Base-by-base conservation (phyloP, 2,113 vertebrate species). In the Nothobranchius kuhntae region DNA sequence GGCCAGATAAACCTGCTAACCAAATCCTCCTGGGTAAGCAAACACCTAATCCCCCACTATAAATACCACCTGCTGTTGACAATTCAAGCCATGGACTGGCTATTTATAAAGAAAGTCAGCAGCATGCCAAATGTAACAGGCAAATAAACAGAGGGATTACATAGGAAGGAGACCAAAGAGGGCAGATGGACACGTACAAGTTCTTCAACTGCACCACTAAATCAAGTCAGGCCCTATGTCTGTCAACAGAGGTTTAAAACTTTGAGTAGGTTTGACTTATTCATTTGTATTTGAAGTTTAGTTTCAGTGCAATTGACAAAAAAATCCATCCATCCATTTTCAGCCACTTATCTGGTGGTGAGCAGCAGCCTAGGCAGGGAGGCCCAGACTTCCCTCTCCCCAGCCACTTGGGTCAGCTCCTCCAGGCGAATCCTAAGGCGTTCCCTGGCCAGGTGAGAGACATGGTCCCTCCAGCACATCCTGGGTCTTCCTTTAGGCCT, bases 1-100 rank as follows among this genome's bases (percentile, higher is more conserved):
- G 44, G 56, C 52, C 65, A 56, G 77, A 83, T 86, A 83, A 85
- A 83, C 70, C 74, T 13, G 9, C 64, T 60, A 78, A 83, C 76
- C 59, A 88, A 86, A 87, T 85, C 87, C 77, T 83, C 68, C 36
- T 52, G 50, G 86, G 86, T 84, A 82, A 84, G 77, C 74, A 73
- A 75, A 65, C 79, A 78, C 56, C 35, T 77, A 80, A 83, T 73
- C 65, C 65, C 11, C 38, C 47, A 66, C 73, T 86, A 86, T 84
- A 84, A 85, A 86, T 90, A 90, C 15, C 53, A 54, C 66, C 26
- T 8, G 52, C 53, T 59, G 46, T 42, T 35, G 47, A 65, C 50
- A 75, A 76, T 79, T 77, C 65, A 68, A 53, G 30, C 61, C 57
- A 15, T 7, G 0, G 13, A 48, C 30, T 14, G 24, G 51, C 70